Evolutionary conservation across 2,888 invertebrate species (phyloP), one percentile per base, ranked within the genome.

Genomic region (Spisula subtruncata): DNA sequence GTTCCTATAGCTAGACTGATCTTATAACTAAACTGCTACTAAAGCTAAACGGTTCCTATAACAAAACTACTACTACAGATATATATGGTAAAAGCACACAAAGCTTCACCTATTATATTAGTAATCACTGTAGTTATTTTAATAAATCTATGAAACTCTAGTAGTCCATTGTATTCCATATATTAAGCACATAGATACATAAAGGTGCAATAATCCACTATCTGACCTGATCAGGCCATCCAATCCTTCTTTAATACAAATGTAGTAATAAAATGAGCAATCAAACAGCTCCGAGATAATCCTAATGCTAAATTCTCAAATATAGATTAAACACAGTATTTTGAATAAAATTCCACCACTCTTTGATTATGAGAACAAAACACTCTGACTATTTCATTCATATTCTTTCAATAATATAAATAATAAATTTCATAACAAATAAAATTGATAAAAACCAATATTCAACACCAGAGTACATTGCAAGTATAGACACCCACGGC

Each of bases 361-460:
- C 25, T 66, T 2, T 66, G 25, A 66, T 5, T 8, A n/a, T n/a
- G n/a, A 25, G 41, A 41, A 41, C 41, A 16, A 14, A 12, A n/a
- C 25, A 6, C 10, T 25, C 25, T 66, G 60, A 10, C 60, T 6
- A 12, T 66, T 12, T 66, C 60, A 25, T 66, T 66, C 0, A n/a
- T n/a, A n/a, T n/a, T 4, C n/a, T 25, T 66, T 25, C 25, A 66
- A 16, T 1, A 12, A 51, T 12, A 66, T 25, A 66, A 66, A 10
- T 66, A 66, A 79, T 35, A 79, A 41, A 41, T 79, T 79, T 41
- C 79, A 79, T 18, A 81, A 81, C 51, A 81, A 18, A 41, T 41
- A 41, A 41, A 41, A 41, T 41, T 41, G 2, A 41, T 41, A 41
- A 81, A 46, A 46, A 51, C n/a, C 81, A 48, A 46, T 16, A 81